phyloP scores from a whole-genome alignment of 2,888 invertebrate genomes.

The Yponomeuta plumbellus region DNA sequence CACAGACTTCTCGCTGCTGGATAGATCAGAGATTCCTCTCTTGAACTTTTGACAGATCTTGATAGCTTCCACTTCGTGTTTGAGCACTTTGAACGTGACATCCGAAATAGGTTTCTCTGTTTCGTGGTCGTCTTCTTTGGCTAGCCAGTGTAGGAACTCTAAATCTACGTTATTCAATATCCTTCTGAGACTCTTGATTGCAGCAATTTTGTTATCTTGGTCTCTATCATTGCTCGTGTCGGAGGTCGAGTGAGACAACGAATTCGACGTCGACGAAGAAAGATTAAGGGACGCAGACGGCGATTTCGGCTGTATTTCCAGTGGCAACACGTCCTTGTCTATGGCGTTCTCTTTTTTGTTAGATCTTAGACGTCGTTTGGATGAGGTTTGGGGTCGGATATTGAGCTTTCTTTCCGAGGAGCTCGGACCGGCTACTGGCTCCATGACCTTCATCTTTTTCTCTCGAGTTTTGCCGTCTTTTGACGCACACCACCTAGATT shows the following conservation, averaged over 20 bases:
- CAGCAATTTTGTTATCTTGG: not conserved
- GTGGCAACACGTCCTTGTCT: not conserved
- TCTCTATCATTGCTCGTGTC: not conserved
- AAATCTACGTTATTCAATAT: conserved; percentile 36
- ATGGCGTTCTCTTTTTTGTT: not conserved
- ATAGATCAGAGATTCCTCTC: conserved; percentile 22
- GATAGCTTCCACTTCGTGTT: conserved; percentile 38
- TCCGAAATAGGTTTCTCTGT: conserved; percentile 17
- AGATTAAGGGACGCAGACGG: conserved; percentile 26
- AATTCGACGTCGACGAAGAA: conserved; percentile 16
- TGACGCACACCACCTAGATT: not conserved
- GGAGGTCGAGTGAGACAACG: not conserved
- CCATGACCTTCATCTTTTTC: too few species aligned
- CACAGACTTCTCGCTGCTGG: not conserved
- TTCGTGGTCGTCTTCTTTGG: conserved; percentile 27
- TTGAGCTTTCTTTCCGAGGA: not conserved
- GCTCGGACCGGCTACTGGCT: too few species aligned
- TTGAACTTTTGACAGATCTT: conserved; percentile 31
- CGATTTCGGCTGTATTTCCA: conserved; percentile 26
- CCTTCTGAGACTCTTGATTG: not conserved
- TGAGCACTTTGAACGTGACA: conserved; percentile 31
- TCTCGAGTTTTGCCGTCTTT: too few species aligned
- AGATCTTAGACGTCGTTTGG: not conserved
- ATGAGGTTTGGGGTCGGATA: not conserved
- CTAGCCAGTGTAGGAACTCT: conserved; percentile 44